Evolutionary conservation across 2,797 vertebrate genomes (phyloP).

Genomic region (Rousettus madagascariensis): DNA sequence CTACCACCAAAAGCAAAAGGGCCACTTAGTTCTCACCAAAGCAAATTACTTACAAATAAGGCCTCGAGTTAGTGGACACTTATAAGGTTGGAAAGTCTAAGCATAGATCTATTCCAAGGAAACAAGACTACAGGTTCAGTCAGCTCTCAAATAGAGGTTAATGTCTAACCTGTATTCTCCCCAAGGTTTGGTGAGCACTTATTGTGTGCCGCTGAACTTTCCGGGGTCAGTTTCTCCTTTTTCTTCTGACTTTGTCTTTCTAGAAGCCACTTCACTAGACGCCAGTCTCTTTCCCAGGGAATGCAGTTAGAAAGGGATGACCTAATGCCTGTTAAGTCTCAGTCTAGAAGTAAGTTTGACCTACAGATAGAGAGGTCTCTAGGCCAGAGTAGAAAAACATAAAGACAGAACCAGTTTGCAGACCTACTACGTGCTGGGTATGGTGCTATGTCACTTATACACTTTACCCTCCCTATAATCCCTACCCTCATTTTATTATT

Average conservation of each 20-base stretch:
- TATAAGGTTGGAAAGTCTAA: background rate
- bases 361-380: background rate
- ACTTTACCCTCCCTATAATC: background rate
- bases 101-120: background rate
- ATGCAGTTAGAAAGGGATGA: background rate
- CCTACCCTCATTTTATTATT: background rate
- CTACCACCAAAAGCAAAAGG: background rate
- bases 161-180: background rate
- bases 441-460: fast-evolving
- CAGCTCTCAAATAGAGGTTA: background rate
- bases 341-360: background rate
- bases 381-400: background rate
- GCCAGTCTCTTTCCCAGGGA: background rate
- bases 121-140: background rate
- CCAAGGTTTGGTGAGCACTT: background rate
- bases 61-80: background rate
- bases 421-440: background rate
- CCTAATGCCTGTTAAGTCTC: background rate
- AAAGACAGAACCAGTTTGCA: fast-evolving
- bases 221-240: background rate
- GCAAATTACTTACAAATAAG: background rate
- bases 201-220: background rate
- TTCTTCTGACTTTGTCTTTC: background rate
- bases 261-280: background rate
- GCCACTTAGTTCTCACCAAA: background rate